Conservation (phyloP, 2,113 vertebrate species). For the Erythrolamprus reginae region DNA sequence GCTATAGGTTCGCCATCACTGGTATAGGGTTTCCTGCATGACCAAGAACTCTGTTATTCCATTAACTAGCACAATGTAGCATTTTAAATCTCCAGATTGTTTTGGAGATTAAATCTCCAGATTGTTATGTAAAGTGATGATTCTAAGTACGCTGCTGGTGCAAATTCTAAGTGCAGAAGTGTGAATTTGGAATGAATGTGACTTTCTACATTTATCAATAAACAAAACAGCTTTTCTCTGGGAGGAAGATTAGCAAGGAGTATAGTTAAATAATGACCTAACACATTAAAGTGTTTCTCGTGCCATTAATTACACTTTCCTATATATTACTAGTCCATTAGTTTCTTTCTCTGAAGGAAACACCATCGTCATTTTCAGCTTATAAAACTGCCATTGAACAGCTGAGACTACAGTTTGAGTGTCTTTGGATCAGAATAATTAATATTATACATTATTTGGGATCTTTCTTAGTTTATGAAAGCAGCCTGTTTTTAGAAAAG, state of each 20-base stretch:
- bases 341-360: not conserved
- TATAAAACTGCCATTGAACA: not conserved
- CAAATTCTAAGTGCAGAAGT: not conserved
- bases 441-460: not conserved
- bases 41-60: not conserved
- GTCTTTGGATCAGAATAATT: not conserved
- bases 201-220: not conserved
- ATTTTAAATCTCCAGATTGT: not conserved
- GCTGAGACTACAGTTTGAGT: not conserved
- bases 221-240: not conserved
- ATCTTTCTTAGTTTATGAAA: not conserved
- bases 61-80: not conserved
- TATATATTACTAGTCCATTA: not conserved
- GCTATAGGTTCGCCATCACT: too few species aligned
- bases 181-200: not conserved
- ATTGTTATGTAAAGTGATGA: not conserved
- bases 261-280: not conserved
- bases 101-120: not conserved
- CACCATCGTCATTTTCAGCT: not conserved
- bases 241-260: not conserved
- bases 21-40: not conserved
- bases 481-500: not conserved
- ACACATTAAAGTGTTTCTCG: not conserved
- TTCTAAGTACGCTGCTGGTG: not conserved
- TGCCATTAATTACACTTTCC: not conserved